phyloP scores from a whole-genome alignment of 2,888 invertebrate genomes.

The Cepaea hortensis region DNA sequence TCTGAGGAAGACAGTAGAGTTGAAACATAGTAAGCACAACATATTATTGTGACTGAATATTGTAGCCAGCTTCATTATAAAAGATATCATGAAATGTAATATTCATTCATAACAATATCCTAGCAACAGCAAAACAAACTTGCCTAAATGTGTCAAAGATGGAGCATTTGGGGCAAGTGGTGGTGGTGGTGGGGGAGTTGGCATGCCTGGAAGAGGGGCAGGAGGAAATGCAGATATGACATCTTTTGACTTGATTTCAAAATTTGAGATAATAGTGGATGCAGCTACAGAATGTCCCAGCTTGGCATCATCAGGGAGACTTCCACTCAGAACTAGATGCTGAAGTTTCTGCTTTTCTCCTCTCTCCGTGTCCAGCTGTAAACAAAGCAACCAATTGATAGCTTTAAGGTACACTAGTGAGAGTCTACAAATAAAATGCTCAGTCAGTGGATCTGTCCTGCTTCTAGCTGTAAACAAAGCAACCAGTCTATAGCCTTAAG shows the following conservation, averaged over 20 bases:
- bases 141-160: conserved; percentile 55
- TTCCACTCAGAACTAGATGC: conserved; percentile 90
- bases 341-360: conserved; percentile 87
- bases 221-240: conserved; percentile 54
- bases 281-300: conserved; percentile 75
- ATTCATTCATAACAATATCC: background rate
- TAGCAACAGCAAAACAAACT: background rate
- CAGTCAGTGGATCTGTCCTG: no score
- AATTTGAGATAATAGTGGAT: conserved; percentile 56
- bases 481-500: no score
- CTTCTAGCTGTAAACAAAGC: no score
- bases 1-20: no score
- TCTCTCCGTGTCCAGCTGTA: conserved; percentile 74
- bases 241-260: conserved; percentile 50
- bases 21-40: no score
- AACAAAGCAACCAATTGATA: background rate
- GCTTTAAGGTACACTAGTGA: background rate
- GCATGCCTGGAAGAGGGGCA: conserved; percentile 63
- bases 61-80: no score
- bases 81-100: background rate
- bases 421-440: background rate
- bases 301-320: conserved; percentile 95
- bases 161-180: conserved; percentile 58
- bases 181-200: conserved; percentile 66
- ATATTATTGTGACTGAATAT: no score